Conservation (phyloP, 2,888 invertebrate genomes). For the Lathronympha strigana region DNA sequence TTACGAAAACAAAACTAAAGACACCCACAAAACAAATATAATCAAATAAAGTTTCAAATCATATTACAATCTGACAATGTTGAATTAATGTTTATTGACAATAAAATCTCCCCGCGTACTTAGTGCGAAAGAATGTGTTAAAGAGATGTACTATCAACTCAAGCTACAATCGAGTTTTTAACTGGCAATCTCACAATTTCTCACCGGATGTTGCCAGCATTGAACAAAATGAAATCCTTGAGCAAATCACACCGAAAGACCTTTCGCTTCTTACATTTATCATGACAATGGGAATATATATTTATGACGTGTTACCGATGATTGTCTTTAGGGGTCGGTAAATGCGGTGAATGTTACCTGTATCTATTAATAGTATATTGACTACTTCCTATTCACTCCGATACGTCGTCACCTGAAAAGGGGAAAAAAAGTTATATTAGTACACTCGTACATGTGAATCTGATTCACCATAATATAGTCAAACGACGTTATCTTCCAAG, state of each 20-base stretch:
- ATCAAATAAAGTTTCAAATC: neutral
- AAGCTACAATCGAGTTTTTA: constrained; percentile 4
- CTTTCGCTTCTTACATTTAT: constrained; percentile 2
- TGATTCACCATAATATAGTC: too few species aligned
- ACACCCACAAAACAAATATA: constrained; percentile 13
- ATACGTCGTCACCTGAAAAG: constrained; percentile 44
- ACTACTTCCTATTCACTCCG: constrained; percentile 39
- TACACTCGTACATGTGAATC: too few species aligned
- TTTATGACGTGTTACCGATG: constrained; percentile 23
- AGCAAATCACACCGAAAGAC: constrained; percentile 48
- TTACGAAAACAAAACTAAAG: constrained; percentile 43
- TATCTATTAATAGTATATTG: constrained; percentile 81
- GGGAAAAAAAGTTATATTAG: neutral
- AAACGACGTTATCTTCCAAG: too few species aligned
- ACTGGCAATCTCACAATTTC: neutral
- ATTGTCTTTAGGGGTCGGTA: constrained; percentile 36
- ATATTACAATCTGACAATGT: constrained; percentile 1
- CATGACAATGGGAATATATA: constrained; percentile 36
- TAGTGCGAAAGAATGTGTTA: neutral
- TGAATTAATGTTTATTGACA: constrained; percentile 2
- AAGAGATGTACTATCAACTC: neutral
- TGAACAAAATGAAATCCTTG: constrained; percentile 45
- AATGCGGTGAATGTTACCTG: constrained; percentile 45
- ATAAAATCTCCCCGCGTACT: neutral
- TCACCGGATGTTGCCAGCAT: constrained; percentile 46